A percentile compares a stretch with the other conserved stretches of the same genome.
phyloP scores from a whole-genome alignment of 2,113 vertebrate species.

The Entomyzon cyanotis region DNA sequence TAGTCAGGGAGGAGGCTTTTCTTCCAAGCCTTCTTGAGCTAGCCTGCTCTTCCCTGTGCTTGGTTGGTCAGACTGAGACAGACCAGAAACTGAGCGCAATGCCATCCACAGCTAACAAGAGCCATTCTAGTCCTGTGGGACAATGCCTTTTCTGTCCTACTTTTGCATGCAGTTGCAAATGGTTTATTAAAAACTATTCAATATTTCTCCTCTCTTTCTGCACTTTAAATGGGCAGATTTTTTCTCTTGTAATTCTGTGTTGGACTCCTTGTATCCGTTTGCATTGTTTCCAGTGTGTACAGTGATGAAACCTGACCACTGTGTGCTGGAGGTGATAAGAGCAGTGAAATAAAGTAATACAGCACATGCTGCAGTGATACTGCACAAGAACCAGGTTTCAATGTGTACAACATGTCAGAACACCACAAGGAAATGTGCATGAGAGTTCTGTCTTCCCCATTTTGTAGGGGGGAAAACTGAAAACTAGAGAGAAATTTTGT shows the following conservation, averaged over 20 bases:
- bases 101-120: background rate
- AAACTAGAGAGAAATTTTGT: background rate
- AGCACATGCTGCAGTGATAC: background rate
- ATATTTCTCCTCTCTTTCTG: constrained; percentile 30
- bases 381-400: background rate
- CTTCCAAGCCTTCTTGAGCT: background rate
- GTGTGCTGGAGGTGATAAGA: background rate
- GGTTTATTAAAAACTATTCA: constrained; percentile 56
- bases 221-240: constrained; percentile 23
- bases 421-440: background rate
- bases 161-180: constrained; percentile 27
- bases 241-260: background rate
- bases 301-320: background rate
- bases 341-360: background rate
- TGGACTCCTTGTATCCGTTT: background rate
- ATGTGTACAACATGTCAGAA: background rate
- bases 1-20: background rate
- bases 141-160: constrained; percentile 5
- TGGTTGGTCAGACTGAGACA: background rate
- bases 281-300: background rate
- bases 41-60: background rate
- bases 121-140: background rate
- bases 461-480: background rate
- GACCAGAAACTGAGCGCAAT: background rate
- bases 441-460: background rate